Conservation (phyloP, 1,140 invertebrate genomes). For the Gryllus bimaculatus region DNA sequence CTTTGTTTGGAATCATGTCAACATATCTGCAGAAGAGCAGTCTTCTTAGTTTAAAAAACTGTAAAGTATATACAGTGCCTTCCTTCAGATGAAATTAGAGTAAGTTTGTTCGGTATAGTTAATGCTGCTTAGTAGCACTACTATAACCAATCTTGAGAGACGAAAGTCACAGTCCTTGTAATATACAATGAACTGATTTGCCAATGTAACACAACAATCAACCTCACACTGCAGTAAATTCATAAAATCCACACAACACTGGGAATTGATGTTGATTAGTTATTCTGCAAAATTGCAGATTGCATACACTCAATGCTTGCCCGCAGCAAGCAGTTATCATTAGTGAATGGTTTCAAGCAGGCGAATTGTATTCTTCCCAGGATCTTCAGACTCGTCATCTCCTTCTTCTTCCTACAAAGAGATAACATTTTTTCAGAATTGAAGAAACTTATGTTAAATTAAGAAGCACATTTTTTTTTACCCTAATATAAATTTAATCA, state of each 20-base stretch:
- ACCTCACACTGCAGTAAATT: too few relatives aligned
- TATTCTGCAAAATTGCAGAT: too few relatives aligned
- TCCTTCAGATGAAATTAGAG: neutral
- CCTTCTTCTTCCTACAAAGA: constrained; percentile 19
- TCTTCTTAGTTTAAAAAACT: neutral
- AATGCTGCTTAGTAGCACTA: neutral
- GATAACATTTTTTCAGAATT: neutral
- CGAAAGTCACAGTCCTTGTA: neutral
- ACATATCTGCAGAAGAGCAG: neutral
- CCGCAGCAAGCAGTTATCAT: constrained; percentile 10
- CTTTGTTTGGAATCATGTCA: neutral
- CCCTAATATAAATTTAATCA: neutral
- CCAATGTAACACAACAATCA: neutral
- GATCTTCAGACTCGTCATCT: constrained; percentile 19
- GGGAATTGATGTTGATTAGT: too few relatives aligned
- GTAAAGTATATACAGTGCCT: neutral
- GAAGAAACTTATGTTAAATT: neutral
- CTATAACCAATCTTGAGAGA: neutral
- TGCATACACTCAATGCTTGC: neutral
- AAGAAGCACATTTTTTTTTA: neutral
- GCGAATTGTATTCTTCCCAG: constrained; percentile 22
- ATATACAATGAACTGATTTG: neutral
- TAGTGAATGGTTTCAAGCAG: constrained; percentile 22
- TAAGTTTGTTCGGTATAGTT: neutral
- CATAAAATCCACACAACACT: too few relatives aligned